Conservation (phyloP, 2,888 invertebrate genomes). For the Tinea trinotella region DNA sequence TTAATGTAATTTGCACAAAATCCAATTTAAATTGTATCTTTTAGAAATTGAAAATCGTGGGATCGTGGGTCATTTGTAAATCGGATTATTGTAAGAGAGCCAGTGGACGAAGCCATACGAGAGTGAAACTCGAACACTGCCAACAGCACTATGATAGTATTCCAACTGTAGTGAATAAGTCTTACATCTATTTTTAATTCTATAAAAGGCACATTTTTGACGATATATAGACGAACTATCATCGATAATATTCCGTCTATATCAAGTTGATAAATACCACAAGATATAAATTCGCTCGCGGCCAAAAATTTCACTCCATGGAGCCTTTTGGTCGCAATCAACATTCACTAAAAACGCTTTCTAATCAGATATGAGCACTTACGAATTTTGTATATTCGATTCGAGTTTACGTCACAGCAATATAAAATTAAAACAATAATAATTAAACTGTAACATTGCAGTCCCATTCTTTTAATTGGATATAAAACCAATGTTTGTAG, state of each 20-base stretch:
- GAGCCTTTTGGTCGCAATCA: background rate
- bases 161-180: background rate
- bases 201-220: too few species aligned
- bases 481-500: too few species aligned
- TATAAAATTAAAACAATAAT: too few species aligned
- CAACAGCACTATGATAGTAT: background rate
- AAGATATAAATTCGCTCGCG: background rate
- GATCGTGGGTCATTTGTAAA: constrained; percentile 10
- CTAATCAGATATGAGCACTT: background rate
- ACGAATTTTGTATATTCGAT: background rate
- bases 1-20: too few species aligned
- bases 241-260: too few species aligned
- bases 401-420: too few species aligned
- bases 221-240: too few species aligned
- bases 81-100: constrained; percentile 1
- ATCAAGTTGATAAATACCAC: background rate
- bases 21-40: too few species aligned
- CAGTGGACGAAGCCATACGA: constrained; percentile 6
- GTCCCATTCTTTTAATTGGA: too few species aligned
- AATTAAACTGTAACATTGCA: too few species aligned
- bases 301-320: background rate
- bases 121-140: background rate
- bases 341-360: constrained; percentile 9
- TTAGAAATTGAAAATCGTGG: too few species aligned
- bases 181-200: too few species aligned